Conservation (phyloP, 2,888 invertebrate genomes). For the Formica aserva region DNA sequence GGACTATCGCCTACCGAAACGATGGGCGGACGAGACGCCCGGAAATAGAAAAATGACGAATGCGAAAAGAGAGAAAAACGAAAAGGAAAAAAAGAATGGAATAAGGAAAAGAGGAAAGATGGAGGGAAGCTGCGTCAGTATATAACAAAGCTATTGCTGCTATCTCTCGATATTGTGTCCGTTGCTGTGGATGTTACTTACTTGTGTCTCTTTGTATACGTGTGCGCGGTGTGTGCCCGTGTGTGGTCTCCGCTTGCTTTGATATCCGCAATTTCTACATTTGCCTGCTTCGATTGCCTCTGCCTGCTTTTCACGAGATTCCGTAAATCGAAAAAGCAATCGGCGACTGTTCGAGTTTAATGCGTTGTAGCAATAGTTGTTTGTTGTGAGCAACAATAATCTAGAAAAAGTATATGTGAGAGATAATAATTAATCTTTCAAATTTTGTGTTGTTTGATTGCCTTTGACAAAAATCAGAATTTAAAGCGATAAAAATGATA, state of each 20-base stretch:
- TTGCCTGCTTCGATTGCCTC: slow-evolving; percentile 32
- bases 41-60: slow-evolving; percentile 37
- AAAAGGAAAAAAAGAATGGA: slow-evolving; percentile 16
- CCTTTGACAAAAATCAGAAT: neutral
- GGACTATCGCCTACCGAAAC: neutral
- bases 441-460: neutral
- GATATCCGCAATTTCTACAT: slow-evolving; percentile 50
- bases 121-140: slow-evolving; percentile 43
- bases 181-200: slow-evolving; percentile 67
- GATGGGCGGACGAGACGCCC: slow-evolving; percentile 13
- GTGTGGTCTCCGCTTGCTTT: slow-evolving; percentile 63
- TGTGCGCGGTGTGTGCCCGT: slow-evolving; percentile 69
- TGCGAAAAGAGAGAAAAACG: slow-evolving; percentile 44
- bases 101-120: slow-evolving; percentile 30
- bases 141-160: slow-evolving; percentile 57
- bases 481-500: neutral
- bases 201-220: slow-evolving; percentile 60
- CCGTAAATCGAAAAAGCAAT: neutral
- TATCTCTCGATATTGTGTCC: slow-evolving; percentile 63
- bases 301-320: slow-evolving; percentile 33
- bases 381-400: neutral
- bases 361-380: no score
- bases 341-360: neutral
- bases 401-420: neutral
- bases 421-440: neutral